Conservation (phyloP, 2,888 invertebrate genomes). For the Papilio gigon region DNA sequence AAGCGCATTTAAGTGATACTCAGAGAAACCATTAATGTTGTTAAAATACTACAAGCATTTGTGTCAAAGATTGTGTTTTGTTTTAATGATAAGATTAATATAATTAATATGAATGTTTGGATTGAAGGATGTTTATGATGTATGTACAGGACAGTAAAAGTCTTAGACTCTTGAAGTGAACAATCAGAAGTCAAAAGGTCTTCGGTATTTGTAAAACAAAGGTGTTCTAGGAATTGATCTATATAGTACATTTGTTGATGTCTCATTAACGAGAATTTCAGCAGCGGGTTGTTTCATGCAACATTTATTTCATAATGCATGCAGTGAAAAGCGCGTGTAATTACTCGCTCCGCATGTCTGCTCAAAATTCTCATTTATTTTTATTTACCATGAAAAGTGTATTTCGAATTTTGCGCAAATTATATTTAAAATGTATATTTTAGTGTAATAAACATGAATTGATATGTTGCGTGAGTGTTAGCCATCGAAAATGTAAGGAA, state of each 20-base stretch:
- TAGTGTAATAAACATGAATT: neutral
- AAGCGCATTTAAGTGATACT: constrained; percentile 5
- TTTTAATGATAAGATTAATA: too few species aligned
- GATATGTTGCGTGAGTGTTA: neutral
- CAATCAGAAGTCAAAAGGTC: too few species aligned
- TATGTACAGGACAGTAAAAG: too few species aligned
- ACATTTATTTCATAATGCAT: constrained; percentile 18
- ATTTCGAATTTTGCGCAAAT: neutral
- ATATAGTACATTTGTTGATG: constrained; percentile 5
- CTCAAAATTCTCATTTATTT: constrained; percentile 7
- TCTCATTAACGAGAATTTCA: constrained; percentile 10
- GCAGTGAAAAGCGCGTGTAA: neutral
- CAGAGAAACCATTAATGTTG: too few species aligned
- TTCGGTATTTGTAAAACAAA: too few species aligned
- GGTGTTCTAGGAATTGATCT: neutral
- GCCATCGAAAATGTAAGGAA: neutral
- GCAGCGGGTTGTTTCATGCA: constrained; percentile 10
- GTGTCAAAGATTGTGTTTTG: too few species aligned
- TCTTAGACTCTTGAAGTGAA: too few species aligned
- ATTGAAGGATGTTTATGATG: too few species aligned
- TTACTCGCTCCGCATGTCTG: neutral
- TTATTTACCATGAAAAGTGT: neutral
- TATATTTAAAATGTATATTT: neutral
- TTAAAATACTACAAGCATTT: too few species aligned
- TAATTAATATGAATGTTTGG: too few species aligned